Evolutionary conservation across 2,113 vertebrate species (phyloP).

Genomic region (Solea solea): DNA sequence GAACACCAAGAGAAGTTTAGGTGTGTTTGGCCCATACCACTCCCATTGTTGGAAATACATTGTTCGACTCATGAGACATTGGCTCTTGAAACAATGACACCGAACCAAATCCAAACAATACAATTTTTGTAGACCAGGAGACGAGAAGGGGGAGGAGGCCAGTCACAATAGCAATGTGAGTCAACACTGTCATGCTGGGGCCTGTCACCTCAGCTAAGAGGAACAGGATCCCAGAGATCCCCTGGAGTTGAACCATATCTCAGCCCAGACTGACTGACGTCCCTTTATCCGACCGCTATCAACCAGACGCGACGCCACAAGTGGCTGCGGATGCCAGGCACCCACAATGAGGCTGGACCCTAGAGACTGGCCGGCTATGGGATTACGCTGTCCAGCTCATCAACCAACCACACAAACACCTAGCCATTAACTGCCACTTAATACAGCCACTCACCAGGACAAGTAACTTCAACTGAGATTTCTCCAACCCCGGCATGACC

Average conservation of each 20-base stretch:
- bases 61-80: constrained; percentile 15
- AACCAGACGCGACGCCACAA: constrained; percentile 56
- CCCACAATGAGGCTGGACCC: constrained; percentile 26
- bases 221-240: constrained; percentile 10
- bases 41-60: constrained; percentile 10
- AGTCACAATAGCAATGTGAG: constrained; percentile 11
- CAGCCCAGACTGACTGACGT: constrained; percentile 56
- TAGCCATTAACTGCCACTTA: constrained; percentile 13
- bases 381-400: constrained; percentile 54
- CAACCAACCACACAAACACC: constrained; percentile 30
- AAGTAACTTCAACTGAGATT: constrained; percentile 2
- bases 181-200: constrained; percentile 11
- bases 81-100: constrained; percentile 17
- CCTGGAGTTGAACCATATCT: constrained; percentile 24
- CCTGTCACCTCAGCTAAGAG: constrained; percentile 19
- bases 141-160: neutral
- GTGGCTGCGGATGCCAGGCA: constrained; percentile 35
- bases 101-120: constrained; percentile 22
- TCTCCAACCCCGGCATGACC: neutral
- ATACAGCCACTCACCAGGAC: constrained; percentile 6
- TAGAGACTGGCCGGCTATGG: constrained; percentile 44
- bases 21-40: neutral
- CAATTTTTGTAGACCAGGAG: constrained; percentile 25
- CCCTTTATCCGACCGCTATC: constrained; percentile 71
- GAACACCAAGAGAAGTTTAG: neutral